Percentiles rank a stretch among this genome's conserved stretches.
Evolutionary conservation across 1,140 invertebrate genomes (phyloP).

Genomic region (Drosophila kikkawai): DNA sequence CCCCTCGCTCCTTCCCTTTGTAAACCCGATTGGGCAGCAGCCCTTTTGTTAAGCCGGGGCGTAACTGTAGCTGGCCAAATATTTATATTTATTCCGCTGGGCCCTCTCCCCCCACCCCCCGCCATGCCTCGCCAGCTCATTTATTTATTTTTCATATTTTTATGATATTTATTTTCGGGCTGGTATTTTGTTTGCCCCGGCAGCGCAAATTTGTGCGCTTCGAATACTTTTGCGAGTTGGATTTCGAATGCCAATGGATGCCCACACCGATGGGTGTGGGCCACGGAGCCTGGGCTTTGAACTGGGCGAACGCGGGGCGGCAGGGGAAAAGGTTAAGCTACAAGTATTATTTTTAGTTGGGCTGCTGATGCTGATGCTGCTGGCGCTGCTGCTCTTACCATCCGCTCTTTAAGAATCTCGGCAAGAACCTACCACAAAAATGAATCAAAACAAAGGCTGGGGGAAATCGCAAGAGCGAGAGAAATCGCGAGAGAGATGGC

Average conservation of each 20-base stretch:
- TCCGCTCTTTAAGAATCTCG: constrained; percentile 69
- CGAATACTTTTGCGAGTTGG: constrained; percentile 48
- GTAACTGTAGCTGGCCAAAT: constrained; percentile 79
- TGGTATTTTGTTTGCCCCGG: constrained; percentile 52
- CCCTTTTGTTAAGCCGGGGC: constrained; percentile 65
- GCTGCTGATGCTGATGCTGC: neutral
- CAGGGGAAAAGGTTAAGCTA: constrained; percentile 45
- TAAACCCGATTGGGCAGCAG: constrained; percentile 54
- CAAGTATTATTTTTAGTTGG: constrained; percentile 57
- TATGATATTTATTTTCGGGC: constrained; percentile 72
- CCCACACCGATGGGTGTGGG: neutral
- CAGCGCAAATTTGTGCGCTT: constrained; percentile 58
- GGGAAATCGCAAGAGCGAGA: constrained; percentile 4
- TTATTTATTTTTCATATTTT: constrained; percentile 81
- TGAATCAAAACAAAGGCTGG: constrained; percentile 72
- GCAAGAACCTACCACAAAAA: constrained; percentile 75
- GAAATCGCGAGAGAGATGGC: constrained; percentile 12
- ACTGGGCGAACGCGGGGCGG: neutral
- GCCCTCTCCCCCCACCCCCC: neutral
- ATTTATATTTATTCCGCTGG: constrained; percentile 63
- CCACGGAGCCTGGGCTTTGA: neutral
- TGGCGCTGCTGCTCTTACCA: constrained; percentile 37
- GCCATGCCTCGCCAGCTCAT: constrained; percentile 28
- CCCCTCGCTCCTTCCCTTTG: constrained; percentile 7
- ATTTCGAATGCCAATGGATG: constrained; percentile 37